These are phyloP conservation scores for Dicycla oo DNA, from an alignment of 2,888 invertebrate genomes.

Conservation along the genomic window DNA sequence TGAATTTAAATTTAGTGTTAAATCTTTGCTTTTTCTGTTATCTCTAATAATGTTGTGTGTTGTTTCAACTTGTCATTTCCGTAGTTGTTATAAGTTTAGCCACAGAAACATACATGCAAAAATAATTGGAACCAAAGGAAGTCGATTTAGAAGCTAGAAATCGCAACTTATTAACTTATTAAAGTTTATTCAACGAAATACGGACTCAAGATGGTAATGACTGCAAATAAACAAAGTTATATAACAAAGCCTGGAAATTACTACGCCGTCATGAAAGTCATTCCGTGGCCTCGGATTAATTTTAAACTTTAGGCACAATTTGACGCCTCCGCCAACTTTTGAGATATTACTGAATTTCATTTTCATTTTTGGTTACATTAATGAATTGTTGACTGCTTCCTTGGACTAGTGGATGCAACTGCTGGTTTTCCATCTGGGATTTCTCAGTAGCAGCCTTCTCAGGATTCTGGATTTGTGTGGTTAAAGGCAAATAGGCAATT, in stretches of 20 bases:
- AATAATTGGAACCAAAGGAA: no score
- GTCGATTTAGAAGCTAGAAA: no score
- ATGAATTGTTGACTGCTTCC: conserved; percentile 10
- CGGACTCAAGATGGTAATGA: conserved; percentile 1
- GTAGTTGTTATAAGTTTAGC: no score
- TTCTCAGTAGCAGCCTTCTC: neutral
- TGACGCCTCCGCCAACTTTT: conserved; percentile 52
- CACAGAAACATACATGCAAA: no score
- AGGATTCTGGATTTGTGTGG: neutral
- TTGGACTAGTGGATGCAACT: neutral
- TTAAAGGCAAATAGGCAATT: neutral
- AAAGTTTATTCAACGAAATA: neutral
- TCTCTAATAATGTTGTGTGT: no score
- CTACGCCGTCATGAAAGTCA: conserved; percentile 9
- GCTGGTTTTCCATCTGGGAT: neutral
- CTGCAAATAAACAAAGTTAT: conserved; percentile 21
- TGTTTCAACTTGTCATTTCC: no score
- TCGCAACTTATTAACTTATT: neutral
- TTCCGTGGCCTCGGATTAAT: conserved; percentile 53
- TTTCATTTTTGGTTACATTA: conserved; percentile 19
- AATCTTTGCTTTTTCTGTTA: no score
- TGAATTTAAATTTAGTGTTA: no score
- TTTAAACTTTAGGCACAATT: conserved; percentile 56
- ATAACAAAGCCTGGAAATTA: conserved; percentile 22
- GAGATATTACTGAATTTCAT: conserved; percentile 56